Evolutionary conservation across 64 coral and sea anemone genomes (phyloP), one percentile per base, ranked within the genome.

Genomic region (Astreopora myriophthalma): DNA sequence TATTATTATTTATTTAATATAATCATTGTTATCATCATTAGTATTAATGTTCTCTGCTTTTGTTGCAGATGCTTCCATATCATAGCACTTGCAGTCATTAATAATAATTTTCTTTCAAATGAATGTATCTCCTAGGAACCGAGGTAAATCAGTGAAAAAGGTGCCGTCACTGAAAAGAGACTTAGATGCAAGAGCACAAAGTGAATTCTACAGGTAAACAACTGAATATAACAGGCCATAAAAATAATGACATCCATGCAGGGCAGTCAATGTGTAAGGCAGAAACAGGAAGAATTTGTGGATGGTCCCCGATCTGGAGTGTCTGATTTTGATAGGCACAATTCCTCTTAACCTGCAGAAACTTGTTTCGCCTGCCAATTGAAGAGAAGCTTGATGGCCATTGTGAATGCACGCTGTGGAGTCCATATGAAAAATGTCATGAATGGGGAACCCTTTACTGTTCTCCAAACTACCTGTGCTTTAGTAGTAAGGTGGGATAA

Each of bases 321-420:
- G 6, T 58, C 40, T 55, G 51, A 64, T 26, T 64, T 26, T 64
- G 4, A 25, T 24, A 17, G 6, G 6, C 2, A 6, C 22, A 49
- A 13, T 76, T 51, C 17, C 63, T 68, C 63, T 68, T 70, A 20
- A 44, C 8, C 60, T 87, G 24, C 38, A 98, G 96, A 69, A 98
- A 98, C 71, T 76, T 98, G 23, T 98, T 98, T 75, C 90, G 96
- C 46, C 90, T 98, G 76, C 96, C 96, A 3, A 74, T 92, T 89
- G 93, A 98, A 74, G 96, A 98, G 79, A 92, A 87, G 51, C 86
- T 98, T 20, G 96, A 98, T 90, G 96, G 96, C 1, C 89, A 93
- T 30, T 98, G 96, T 84, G 96, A 95, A 34, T 98, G 96, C 63
- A 98, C 96, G 0, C 44, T 98, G 61, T 98, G 96, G 96, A 98